Conservation (phyloP, 1,140 invertebrate species). For the Scaptodrosophila lebanonensis region DNA sequence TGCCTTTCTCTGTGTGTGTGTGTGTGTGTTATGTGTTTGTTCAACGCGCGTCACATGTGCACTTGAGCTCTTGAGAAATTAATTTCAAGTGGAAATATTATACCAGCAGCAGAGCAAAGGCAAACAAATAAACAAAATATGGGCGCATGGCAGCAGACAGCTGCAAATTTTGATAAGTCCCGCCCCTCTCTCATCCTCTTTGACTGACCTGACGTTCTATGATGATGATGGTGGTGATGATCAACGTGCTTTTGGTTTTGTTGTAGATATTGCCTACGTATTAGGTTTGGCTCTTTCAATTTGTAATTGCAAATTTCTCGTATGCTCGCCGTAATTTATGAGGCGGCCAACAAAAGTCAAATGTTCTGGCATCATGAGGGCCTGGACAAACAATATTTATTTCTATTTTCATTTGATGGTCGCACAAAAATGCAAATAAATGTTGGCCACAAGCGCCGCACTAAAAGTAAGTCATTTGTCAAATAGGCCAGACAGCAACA, state of each 20-base stretch:
- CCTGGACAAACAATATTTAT: too few species aligned
- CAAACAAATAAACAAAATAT: conserved; percentile 71
- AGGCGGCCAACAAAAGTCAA: too few species aligned
- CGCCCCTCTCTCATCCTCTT: conserved; percentile 12
- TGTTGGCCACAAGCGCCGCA: background rate
- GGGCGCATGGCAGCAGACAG: conserved; percentile 28
- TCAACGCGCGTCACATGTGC: conserved; percentile 61
- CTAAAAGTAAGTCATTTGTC: conserved; percentile 33
- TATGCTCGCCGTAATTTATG: too few species aligned
- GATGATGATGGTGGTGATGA: too few species aligned
- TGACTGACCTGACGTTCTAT: conserved; percentile 27
- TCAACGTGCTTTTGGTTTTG: too few species aligned
- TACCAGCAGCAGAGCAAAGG: conserved; percentile 25
- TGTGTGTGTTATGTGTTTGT: conserved; percentile 2
- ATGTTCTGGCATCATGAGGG: too few species aligned
- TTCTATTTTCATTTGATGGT: conserved; percentile 2
- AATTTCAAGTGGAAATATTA: conserved; percentile 74
- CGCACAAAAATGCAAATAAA: conserved; percentile 24
- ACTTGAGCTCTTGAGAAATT: conserved; percentile 73
- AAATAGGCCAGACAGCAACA: background rate
- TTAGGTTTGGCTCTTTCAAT: too few species aligned
- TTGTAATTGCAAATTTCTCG: too few species aligned
- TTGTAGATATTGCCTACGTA: too few species aligned
- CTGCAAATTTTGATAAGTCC: conserved; percentile 45
- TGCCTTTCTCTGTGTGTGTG: background rate